Percentiles rank a stretch among this genome's conserved stretches.
phyloP scores from a whole-genome alignment of 2,113 vertebrate species.

The Plestiodon gilberti region DNA sequence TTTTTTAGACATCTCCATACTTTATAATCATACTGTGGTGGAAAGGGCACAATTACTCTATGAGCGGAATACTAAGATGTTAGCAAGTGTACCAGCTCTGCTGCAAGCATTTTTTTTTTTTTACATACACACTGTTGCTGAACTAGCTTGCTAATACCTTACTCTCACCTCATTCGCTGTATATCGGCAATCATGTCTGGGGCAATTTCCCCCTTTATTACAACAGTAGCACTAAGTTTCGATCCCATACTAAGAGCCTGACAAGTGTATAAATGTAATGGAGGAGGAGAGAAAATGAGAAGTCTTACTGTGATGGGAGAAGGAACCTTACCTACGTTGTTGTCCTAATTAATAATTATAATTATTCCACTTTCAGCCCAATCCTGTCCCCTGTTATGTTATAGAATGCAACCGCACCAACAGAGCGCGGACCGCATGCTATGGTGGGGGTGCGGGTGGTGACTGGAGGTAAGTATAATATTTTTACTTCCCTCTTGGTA shows the following conservation, averaged over 20 bases:
- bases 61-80: conserved; percentile 25
- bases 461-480: too few species aligned
- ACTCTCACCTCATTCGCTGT: not conserved
- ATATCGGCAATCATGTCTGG: not conserved
- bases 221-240: not conserved
- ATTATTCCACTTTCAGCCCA: not conserved
- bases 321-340: not conserved
- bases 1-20: conserved; percentile 30
- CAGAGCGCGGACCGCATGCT: too few species aligned
- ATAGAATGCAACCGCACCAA: too few species aligned
- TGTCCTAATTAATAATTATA: not conserved
- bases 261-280: not conserved
- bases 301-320: not conserved
- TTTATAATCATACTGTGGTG: conserved; percentile 28
- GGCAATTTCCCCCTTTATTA: not conserved
- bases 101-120: not conserved
- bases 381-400: too few species aligned
- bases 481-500: too few species aligned
- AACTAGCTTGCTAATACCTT: not conserved
- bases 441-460: too few species aligned
- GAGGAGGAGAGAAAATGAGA: not conserved
- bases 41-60: conserved; percentile 38
- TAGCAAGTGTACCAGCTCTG: conserved; percentile 24
- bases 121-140: not conserved
- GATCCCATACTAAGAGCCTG: not conserved